Conservation (phyloP, 2,797 vertebrate species). For the Anabacerthia variegaticeps region DNA sequence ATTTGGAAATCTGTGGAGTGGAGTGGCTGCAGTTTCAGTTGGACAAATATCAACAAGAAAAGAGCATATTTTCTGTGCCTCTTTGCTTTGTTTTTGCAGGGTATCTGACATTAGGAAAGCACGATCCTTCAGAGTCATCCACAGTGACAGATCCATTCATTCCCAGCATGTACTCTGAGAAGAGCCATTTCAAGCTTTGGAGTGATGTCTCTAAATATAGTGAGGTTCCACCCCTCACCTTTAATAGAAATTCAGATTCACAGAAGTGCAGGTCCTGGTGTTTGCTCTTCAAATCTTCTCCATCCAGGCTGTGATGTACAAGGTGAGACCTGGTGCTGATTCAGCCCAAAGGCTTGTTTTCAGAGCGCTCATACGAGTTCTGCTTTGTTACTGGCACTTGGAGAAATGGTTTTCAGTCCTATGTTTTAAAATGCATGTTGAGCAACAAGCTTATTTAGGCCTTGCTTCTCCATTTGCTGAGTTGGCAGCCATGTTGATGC, state of each 20-base stretch:
- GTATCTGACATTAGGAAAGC: neutral
- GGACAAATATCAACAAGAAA: neutral
- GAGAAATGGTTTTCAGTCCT: neutral
- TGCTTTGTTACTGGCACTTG: neutral
- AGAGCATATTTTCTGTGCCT: neutral
- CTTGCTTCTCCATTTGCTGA: neutral
- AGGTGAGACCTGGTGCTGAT: neutral
- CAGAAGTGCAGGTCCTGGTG: neutral
- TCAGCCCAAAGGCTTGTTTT: neutral
- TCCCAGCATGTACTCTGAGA: neutral
- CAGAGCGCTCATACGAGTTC: neutral
- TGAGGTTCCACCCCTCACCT: neutral
- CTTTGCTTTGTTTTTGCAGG: neutral
- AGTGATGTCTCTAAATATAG: neutral
- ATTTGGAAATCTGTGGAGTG: neutral
- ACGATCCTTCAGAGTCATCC: neutral
- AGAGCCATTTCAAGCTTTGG: neutral
- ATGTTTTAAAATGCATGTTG: neutral
- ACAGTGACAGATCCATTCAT: neutral
- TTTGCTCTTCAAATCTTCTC: neutral
- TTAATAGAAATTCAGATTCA: neutral
- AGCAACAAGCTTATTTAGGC: neutral
- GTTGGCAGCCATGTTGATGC: neutral
- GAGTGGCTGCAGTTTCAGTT: neutral
- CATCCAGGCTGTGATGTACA: neutral